Evolutionary conservation across 1,140 invertebrate species (phyloP), one percentile per base, ranked within the genome.

Genomic region (Ptiloglossa arizonensis): DNA sequence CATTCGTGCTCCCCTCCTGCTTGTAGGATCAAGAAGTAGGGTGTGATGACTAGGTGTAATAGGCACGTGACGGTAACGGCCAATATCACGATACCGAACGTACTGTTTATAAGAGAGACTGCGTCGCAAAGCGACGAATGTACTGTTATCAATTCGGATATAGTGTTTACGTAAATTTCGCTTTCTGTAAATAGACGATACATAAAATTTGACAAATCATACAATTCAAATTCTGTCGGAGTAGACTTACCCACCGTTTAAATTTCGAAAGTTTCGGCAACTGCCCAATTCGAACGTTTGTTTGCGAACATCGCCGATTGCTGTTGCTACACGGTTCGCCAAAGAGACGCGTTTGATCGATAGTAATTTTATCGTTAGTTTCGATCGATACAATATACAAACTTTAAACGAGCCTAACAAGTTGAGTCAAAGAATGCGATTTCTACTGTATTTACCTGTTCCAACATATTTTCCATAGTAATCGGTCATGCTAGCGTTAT

Each of bases 11-110:
- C 90, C 19, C 88, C 90, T n/a, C 91, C 87, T 27, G 95, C 90
- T 86, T 96, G 95, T 86, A 95, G 92, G 60, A 96, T 94, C 1
- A 96, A 89, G 86, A 96, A 96, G 86, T 96, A 96, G 0, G 95
- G 94, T 0, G 95, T 96, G 19, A 96, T 95, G 22, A 96, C 95
- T 19, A 96, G 88, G 82, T 96, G 95, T 75, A 96, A 91, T 44
- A 96, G 86, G 52, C 95, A 95, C 1, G 95, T 95, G 19, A 96
- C 92, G 4, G 95, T 92, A 11, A 95, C 94, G 1, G 94, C 92
- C 1, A 95, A 88, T 32, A 95, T 92, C 0, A 94, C 93, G 0
- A 94, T 81, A 0, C 95, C 95, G 81, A 94, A 95, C 35, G 92
- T 90, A 24, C 89, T 90, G 63, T 93, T 93, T 22, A 92, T 80